Evolutionary conservation across 2,797 vertebrate genomes (phyloP), one percentile per base, ranked within the genome.

Genomic region (Selene dorsalis): DNA sequence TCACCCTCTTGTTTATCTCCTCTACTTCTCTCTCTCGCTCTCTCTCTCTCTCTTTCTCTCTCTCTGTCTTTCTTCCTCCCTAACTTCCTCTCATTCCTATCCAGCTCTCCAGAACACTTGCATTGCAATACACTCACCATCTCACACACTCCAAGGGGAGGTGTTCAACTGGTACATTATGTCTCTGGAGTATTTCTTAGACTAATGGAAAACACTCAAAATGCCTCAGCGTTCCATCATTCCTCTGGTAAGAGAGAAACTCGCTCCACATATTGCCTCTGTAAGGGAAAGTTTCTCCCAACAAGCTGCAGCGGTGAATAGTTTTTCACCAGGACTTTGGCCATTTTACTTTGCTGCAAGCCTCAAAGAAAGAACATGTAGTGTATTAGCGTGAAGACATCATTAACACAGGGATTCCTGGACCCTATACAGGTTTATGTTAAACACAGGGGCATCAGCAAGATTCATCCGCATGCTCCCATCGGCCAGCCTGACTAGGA

Each of bases 141-240:
- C 81, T 82, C 79, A 22, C 79, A 80, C 78, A 75, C 73, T 91
- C 85, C 66, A 9, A 80, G 77, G 88, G 86, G 83, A 90, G 84
- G 89, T 85, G 86, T 91, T 89, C 88, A 88, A 77, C 89, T 91
- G 88, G 84, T 92, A 87, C 85, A 88, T 92, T 80, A 79, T 82
- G 91, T 93, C 91, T 91, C 89, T 72, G 38, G 92, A 88, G 91
- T 74, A 87, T 91, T 91, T 83, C 81, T 86, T 79, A 81, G 75
- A 80, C 88, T 93, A 92, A 92, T 92, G 92, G 90, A 93, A 92
- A 92, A 92, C 88, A 90, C 88, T 92, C 89, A 85, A 83, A 88
- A 88, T 77, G 88, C 80, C 82, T 71, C 24, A 48, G 84, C 80
- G 61, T 82, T 89, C 90, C 87, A 89, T 91, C 90, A 86, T 88